phyloP scores from a whole-genome alignment of 2,888 invertebrate species.

The Dryococelus australis region DNA sequence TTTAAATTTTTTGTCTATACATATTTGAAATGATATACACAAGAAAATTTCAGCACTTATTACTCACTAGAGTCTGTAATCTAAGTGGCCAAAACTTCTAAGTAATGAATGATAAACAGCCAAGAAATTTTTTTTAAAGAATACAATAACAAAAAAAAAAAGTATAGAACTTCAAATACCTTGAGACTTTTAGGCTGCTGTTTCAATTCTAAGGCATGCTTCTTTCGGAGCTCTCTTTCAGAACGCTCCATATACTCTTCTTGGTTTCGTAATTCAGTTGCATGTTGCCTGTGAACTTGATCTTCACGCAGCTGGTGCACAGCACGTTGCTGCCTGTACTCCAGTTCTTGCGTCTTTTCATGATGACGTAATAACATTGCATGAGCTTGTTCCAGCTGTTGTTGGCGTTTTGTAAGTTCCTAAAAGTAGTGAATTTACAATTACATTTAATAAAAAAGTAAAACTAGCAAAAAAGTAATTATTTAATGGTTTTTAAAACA shows the following conservation, averaged over 20 bases:
- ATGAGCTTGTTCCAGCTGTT: conserved; percentile 95
- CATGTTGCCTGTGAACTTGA: conserved; percentile 89
- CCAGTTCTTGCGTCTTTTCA: conserved; percentile 95
- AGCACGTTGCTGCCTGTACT: conserved; percentile 93
- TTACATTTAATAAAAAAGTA: too few relatives aligned
- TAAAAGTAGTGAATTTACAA: conserved; percentile 57
- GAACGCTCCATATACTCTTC: conserved; percentile 95
- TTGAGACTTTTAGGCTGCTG: conserved; percentile 99
- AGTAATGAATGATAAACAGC: too few relatives aligned
- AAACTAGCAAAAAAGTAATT: neutral
- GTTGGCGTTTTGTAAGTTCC: conserved; percentile 94
- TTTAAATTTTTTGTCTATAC: too few relatives aligned
- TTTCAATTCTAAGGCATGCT: conserved; percentile 95
- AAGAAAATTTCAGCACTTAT: too few relatives aligned
- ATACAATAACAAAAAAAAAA: too few relatives aligned
- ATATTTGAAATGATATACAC: too few relatives aligned
- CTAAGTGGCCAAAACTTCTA: too few relatives aligned
- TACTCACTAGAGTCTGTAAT: too few relatives aligned
- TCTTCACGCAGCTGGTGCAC: conserved; percentile 91
- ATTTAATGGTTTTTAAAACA: too few relatives aligned
- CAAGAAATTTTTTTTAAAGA: too few relatives aligned
- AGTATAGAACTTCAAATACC: conserved; percentile 62
- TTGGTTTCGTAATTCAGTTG: conserved; percentile 93
- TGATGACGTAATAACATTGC: conserved; percentile 93
- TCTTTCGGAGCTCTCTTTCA: conserved; percentile 93